phyloP scores from a whole-genome alignment of 2,888 invertebrate species.

The Bembecia ichneumoniformis region DNA sequence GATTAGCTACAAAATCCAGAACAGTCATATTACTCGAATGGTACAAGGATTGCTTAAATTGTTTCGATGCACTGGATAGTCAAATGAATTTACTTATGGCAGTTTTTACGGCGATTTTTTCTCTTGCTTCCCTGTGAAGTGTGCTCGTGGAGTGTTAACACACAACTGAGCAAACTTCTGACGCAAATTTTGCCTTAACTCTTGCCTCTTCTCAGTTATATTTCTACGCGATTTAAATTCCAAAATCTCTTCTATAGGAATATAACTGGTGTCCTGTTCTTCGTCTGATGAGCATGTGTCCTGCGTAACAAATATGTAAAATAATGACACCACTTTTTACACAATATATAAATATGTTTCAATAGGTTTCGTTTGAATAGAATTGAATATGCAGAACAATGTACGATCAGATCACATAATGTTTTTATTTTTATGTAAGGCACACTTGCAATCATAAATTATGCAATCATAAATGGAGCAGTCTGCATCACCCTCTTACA shows the following conservation, averaged over 20 bases:
- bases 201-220: constrained; percentile 84
- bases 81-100: constrained; percentile 1
- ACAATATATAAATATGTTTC: no score
- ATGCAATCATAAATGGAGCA: no score
- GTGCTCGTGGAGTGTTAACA: constrained; percentile 58
- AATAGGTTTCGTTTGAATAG: no score
- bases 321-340: no score
- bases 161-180: constrained; percentile 88
- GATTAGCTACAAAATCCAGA: no score
- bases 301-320: constrained; percentile 40
- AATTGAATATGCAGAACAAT: not conserved
- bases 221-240: constrained; percentile 88
- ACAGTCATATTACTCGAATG: constrained; percentile 2
- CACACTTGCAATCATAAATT: no score
- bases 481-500: no score
- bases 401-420: no score
- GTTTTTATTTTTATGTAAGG: no score
- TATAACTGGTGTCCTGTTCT: constrained; percentile 83
- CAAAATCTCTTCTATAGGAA: constrained; percentile 90
- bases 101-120: constrained; percentile 31
- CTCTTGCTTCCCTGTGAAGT: constrained; percentile 20
- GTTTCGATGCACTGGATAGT: constrained; percentile 4
- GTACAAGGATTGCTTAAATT: constrained; percentile 5
- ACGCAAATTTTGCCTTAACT: constrained; percentile 84
- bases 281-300: constrained; percentile 85